These are phyloP conservation scores for Manis pentadactyla DNA, from an alignment of 2,797 vertebrate species.

Conservation along the genomic window DNA sequence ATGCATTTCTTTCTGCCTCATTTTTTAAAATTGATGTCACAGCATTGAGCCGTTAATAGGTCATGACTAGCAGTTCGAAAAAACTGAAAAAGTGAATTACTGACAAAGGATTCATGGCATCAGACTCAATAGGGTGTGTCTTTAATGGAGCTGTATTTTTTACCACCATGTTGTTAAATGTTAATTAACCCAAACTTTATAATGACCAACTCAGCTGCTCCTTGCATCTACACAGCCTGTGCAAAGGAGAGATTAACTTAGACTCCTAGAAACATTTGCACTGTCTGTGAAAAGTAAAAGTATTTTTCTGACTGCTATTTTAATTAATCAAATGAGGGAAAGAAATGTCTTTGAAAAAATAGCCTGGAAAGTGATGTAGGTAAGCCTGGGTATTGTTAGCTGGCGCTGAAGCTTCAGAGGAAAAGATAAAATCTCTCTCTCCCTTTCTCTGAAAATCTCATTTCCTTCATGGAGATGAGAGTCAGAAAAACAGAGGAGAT, in stretches of 20 bases:
- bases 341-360: not conserved
- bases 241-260: not conserved
- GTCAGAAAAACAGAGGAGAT: not conserved
- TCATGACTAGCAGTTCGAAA: not conserved
- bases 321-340: not conserved
- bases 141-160: not conserved
- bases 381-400: not conserved
- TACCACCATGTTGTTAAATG: not conserved
- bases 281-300: constrained; percentile 14
- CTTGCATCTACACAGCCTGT: not conserved
- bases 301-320: not conserved
- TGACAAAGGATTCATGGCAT: not conserved
- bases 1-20: not conserved
- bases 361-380: not conserved
- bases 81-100: not conserved
- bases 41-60: not conserved
- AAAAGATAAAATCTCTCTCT: not conserved
- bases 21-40: not conserved
- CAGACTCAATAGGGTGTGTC: not conserved
- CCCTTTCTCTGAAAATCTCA: not conserved
- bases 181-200: not conserved
- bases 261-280: not conserved
- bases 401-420: not conserved
- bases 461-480: not conserved
- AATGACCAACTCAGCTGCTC: not conserved